These are phyloP conservation scores for Melozone crissalis DNA, from an alignment of 2,113 vertebrate species.

Conservation along the genomic window DNA sequence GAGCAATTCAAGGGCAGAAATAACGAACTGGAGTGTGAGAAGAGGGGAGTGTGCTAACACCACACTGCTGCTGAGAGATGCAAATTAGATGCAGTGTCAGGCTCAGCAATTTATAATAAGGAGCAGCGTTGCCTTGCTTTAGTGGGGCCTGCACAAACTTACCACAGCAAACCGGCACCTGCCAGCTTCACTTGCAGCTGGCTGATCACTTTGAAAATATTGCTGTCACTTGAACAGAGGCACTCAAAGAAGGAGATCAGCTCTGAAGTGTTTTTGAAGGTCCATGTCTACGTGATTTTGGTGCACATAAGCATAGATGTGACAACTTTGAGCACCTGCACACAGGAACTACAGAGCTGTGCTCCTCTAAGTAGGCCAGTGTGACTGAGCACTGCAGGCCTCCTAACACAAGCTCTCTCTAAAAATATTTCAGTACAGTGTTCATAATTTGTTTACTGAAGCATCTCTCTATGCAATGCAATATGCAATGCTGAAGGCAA, in stretches of 20 bases:
- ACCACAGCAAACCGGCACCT: neutral
- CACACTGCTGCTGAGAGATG: neutral
- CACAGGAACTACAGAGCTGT: neutral
- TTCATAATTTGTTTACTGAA: neutral
- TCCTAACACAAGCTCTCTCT: neutral
- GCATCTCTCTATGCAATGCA: neutral
- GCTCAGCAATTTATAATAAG: neutral
- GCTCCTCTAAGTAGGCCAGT: neutral
- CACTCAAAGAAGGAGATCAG: neutral
- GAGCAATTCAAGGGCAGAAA: neutral
- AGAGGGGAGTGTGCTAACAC: neutral
- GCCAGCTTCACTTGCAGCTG: neutral
- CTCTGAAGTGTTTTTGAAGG: neutral
- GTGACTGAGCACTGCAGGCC: neutral
- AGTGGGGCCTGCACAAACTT: rapidly evolving
- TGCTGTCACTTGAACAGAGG: neutral
- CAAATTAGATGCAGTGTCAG: neutral
- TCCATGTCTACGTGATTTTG: rapidly evolving
- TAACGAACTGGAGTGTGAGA: neutral
- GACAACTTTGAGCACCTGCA: neutral
- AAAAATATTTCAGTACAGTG: neutral
- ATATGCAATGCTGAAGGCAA: neutral
- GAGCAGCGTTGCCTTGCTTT: neutral
- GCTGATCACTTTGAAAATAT: neutral
- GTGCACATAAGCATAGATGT: neutral